Conservation (phyloP, 2,888 invertebrate genomes). For the Aricia artaxerxes region DNA sequence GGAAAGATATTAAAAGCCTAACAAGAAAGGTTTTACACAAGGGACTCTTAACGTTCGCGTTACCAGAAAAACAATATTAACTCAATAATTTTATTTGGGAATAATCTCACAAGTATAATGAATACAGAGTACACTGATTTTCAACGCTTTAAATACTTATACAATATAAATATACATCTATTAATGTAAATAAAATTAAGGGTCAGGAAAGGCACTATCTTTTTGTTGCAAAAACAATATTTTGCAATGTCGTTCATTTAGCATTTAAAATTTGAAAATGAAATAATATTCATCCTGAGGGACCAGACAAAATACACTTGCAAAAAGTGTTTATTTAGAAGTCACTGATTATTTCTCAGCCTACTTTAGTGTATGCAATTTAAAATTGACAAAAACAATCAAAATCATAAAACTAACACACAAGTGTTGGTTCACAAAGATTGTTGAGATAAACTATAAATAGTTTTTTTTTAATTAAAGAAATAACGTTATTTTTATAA, state of each 20-base stretch:
- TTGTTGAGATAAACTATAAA: not conserved
- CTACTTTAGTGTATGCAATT: not conserved
- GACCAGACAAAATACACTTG: not conserved
- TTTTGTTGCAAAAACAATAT: conserved; percentile 31
- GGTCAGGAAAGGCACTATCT: conserved; percentile 18
- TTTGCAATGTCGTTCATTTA: conserved; percentile 1
- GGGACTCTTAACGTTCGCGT: not conserved
- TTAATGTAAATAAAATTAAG: conserved; percentile 39
- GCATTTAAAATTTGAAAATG: not conserved
- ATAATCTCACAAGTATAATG: conserved; percentile 68
- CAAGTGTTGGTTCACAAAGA: not conserved
- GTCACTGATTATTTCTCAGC: not conserved
- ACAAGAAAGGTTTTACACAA: not conserved
- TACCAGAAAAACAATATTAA: conserved; percentile 46
- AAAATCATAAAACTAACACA: too few species aligned
- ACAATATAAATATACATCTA: conserved; percentile 57
- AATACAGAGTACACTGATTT: conserved; percentile 70
- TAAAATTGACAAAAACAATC: too few species aligned
- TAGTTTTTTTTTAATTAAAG: not conserved
- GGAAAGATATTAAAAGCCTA: not conserved
- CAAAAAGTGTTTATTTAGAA: too few species aligned
- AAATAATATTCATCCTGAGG: not conserved
- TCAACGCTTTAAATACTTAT: conserved; percentile 70
- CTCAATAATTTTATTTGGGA: conserved; percentile 77
- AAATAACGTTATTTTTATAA: not conserved